Evolutionary conservation across 2,888 invertebrate genomes (phyloP).

Genomic region (Drosophila colorata): DNA sequence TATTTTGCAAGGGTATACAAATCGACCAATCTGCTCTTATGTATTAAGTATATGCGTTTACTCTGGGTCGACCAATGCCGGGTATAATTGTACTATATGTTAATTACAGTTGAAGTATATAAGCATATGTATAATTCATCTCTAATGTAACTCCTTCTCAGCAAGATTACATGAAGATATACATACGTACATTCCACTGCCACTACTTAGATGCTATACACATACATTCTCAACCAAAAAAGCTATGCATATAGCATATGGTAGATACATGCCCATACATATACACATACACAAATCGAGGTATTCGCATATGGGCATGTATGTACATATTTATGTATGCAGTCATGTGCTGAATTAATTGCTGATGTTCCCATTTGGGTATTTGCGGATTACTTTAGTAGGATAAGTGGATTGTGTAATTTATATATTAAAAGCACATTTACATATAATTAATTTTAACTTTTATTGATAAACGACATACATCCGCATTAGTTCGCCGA

Average conservation of each 20-base stretch:
- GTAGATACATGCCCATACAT: conserved; percentile 1
- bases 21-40: conserved; percentile 27
- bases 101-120: conserved; percentile 49
- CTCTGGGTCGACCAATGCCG: conserved; percentile 40
- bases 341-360: conserved; percentile 17
- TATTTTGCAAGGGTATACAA: conserved; percentile 37
- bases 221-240: conserved; percentile 28
- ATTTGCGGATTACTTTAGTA: conserved; percentile 34
- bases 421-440: conserved; percentile 66
- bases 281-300: not conserved
- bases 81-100: conserved; percentile 65
- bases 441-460: conserved; percentile 58
- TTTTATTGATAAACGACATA: conserved; percentile 48
- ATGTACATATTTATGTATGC: conserved; percentile 1
- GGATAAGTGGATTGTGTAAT: conserved; percentile 46
- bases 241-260: conserved; percentile 18
- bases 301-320: conserved; percentile 12
- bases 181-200: conserved; percentile 19
- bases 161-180: conserved; percentile 8
- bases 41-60: conserved; percentile 36
- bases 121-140: conserved; percentile 13
- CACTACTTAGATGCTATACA: conserved; percentile 46
- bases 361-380: conserved; percentile 10
- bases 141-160: conserved; percentile 7
- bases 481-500: conserved; percentile 65